Base-by-base conservation (phyloP, 1,140 invertebrate species). In the Limonius californicus region DNA sequence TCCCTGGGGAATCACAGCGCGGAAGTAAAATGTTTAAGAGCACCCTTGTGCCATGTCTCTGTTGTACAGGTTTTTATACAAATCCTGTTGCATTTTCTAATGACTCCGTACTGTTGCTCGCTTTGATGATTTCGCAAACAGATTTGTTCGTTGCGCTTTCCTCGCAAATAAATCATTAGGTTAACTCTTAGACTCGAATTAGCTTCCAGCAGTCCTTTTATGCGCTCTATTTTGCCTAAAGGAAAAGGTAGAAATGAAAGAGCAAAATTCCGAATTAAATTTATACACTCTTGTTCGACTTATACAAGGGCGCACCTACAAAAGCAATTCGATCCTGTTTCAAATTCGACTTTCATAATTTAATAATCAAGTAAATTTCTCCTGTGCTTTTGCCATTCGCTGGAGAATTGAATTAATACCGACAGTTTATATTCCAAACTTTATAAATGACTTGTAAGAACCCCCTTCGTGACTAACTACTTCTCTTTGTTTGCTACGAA, bases 281-380 rank as follows among this genome's bases (percentile, higher is more conserved):
- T 39, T 39, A 39, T 39, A 14, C n/a, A 39, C 35, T 39, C 35
- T 39, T 39, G 35, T 39, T 39, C 35, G n/a, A 14, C 35, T 39
- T 39, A 39, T 12, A 39, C 35, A 39, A 39, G 35, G n/a, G n/a
- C 35, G 35, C n/a, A 39, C 35, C 35, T 39, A 39, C 35, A 39
- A 39, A 39, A 39, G 35, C 35, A 12, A 39, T 39, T 39, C 11
- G 35, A 39, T n/a, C 35, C 35, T 39, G n/a, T 39, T n/a, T 39
- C 35, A 39, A 39, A 39, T 39, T 39, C 35, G 35, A 39, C 35
- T 39, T 39, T 39, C 35, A 39, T 39, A 39, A 39, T 39, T 39
- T 39, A 39, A 39, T 39, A 39, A 39, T 39, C 35, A 39, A 14
- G 35, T 7, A 39, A 39, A 39, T 39, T 39, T 39, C 35, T 39